These are phyloP conservation scores for Chloropsis cyanopogon DNA, from an alignment of 2,113 vertebrate species.

Conservation along the genomic window DNA sequence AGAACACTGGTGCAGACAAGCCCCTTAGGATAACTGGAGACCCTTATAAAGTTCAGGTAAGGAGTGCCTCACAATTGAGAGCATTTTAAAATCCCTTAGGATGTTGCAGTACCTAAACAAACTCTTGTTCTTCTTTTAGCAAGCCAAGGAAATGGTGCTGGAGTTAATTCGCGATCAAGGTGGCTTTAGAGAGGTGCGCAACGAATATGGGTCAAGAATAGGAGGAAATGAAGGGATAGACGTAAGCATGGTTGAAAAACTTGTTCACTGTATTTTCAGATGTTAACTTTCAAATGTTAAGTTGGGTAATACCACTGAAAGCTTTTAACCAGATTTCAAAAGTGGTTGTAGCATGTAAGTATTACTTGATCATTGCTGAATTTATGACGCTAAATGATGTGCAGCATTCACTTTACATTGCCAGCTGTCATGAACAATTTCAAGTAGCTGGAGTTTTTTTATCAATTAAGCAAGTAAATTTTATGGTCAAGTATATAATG, in stretches of 20 bases:
- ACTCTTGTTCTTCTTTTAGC: constrained; percentile 73
- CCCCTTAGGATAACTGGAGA: constrained; percentile 97
- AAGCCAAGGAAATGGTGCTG: constrained; percentile 99
- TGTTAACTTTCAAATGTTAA: constrained; percentile 16
- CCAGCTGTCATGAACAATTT: neutral
- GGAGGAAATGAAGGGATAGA: constrained; percentile 91
- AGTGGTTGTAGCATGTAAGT: neutral
- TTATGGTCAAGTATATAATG: neutral
- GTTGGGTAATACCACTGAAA: neutral
- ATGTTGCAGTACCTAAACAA: neutral
- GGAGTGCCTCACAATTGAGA: neutral
- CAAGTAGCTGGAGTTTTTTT: neutral
- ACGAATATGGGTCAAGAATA: constrained; percentile 93
- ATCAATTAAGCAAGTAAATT: neutral
- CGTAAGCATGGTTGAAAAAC: constrained; percentile 79
- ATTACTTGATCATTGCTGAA: neutral
- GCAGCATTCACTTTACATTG: neutral
- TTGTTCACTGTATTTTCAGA: constrained; percentile 52
- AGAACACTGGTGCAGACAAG: constrained; percentile 97
- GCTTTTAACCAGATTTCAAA: neutral
- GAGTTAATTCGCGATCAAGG: constrained; percentile 97
- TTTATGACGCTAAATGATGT: neutral
- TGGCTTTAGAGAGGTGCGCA: constrained; percentile 95
- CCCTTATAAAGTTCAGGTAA: constrained; percentile 97
- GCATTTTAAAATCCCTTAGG: neutral